Evolutionary conservation across 2,888 invertebrate species (phyloP).

Genomic region (Cremastinae sp.): DNA sequence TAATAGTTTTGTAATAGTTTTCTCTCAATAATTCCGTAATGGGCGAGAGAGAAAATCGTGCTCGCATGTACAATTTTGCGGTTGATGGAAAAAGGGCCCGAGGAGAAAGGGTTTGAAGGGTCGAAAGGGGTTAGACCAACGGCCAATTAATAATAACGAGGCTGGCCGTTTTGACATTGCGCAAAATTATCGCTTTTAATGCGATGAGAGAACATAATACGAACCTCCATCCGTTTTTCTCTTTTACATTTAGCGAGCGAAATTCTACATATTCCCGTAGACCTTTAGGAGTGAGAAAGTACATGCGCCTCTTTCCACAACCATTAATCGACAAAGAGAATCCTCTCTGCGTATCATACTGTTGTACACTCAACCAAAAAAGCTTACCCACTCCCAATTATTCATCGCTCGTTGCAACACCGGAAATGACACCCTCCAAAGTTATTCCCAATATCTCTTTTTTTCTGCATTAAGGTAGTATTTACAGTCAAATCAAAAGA

Average conservation of each 20-base stretch:
- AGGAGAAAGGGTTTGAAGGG: conserved; percentile 1
- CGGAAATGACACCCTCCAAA: conserved; percentile 50
- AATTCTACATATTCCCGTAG: conserved; percentile 3
- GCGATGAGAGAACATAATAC: conserved; percentile 51
- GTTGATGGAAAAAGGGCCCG: conserved; percentile 18
- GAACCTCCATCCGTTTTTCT: conserved; percentile 27
- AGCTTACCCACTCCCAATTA: conserved; percentile 40
- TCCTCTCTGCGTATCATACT: conserved; percentile 40
- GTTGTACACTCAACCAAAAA: conserved; percentile 10
- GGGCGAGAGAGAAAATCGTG: conserved; percentile 10
- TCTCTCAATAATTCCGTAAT: too few relatives aligned
- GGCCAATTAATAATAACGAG: conserved; percentile 76
- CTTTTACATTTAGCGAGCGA: conserved; percentile 3
- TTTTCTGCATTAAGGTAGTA: too few relatives aligned
- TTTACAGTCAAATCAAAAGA: too few relatives aligned
- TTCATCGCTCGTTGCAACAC: conserved; percentile 60
- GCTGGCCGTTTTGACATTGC: conserved; percentile 72
- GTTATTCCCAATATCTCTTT: too few relatives aligned
- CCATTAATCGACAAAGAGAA: conserved; percentile 46
- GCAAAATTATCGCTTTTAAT: conserved; percentile 77
- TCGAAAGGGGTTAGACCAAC: conserved; percentile 55
- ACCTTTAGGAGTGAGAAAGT: conserved; percentile 21
- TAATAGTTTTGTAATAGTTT: too few relatives aligned
- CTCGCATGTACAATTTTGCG: conserved; percentile 13
- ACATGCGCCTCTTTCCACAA: conserved; percentile 26